Evolutionary conservation across 1,140 invertebrate species (phyloP).

Genomic region (Bursaphelenchus mucronatus): DNA sequence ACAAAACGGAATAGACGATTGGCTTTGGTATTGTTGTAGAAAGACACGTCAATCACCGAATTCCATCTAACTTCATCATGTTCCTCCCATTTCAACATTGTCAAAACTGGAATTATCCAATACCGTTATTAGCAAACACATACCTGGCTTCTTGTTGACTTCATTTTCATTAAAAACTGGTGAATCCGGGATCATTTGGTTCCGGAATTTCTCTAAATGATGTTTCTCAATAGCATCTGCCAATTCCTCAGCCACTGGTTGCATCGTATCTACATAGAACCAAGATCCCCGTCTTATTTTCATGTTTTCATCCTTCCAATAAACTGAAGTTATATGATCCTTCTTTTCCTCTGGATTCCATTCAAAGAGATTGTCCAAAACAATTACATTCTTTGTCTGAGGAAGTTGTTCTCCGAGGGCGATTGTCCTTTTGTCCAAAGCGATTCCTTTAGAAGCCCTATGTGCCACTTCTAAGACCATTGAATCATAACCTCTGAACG

Average conservation of each 20-base stretch:
- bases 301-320: constrained; percentile 53
- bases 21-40: constrained; percentile 39
- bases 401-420: constrained; percentile 14
- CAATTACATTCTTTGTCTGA: constrained; percentile 47
- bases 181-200: constrained; percentile 57
- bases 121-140: constrained; percentile 11
- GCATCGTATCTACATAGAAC: constrained; percentile 49
- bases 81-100: constrained; percentile 50
- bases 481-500: constrained; percentile 57
- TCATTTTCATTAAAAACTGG: constrained; percentile 57
- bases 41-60: constrained; percentile 53
- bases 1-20: constrained; percentile 43
- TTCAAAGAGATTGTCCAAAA: constrained; percentile 52
- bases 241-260: constrained; percentile 49
- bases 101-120: constrained; percentile 47
- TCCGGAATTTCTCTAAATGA: constrained; percentile 53
- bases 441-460: constrained; percentile 35
- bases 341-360: constrained; percentile 21
- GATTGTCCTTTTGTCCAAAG: constrained; percentile 35
- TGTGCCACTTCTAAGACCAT: constrained; percentile 52
- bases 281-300: constrained; percentile 54
- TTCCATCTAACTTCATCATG: constrained; percentile 57
- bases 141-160: constrained; percentile 57
- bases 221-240: constrained; percentile 55
- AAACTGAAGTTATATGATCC: constrained; percentile 36